A percentile compares a stretch with the other conserved stretches of the same genome.
Evolutionary conservation across 2,888 invertebrate species (phyloP).

Genomic region (Dynastes maya): DNA sequence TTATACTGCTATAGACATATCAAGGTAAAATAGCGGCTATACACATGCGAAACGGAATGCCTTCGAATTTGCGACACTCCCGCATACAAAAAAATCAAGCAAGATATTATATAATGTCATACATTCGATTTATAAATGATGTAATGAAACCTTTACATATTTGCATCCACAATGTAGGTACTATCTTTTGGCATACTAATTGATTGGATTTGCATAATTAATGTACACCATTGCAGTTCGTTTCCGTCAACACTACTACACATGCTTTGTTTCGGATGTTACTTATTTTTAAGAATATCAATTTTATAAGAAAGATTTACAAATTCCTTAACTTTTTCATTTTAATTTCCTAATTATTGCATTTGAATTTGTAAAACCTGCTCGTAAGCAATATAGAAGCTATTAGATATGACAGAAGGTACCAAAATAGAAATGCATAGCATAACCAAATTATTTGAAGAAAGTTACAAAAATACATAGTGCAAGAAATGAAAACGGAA

Average conservation of each 20-base stretch:
- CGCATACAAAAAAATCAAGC: not conserved
- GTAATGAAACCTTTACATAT: not conserved
- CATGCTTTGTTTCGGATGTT: not conserved
- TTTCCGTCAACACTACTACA: not conserved
- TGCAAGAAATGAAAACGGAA: no score
- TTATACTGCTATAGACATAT: not conserved
- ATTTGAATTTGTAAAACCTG: no score
- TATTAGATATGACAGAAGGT: no score
- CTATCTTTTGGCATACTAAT: not conserved
- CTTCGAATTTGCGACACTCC: conserved; percentile 16
- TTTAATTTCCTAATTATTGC: no score
- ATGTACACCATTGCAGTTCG: not conserved
- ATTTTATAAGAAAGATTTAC: no score
- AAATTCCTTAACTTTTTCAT: no score
- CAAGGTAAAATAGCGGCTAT: not conserved
- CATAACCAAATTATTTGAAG: no score
- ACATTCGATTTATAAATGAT: not conserved
- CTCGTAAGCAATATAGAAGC: no score
- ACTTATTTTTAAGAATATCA: no score
- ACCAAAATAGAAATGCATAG: no score
- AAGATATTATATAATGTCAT: not conserved
- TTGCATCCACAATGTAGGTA: not conserved
- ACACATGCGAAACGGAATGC: not conserved
- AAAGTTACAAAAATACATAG: no score
- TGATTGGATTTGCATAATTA: conserved; percentile 1